Conservation (phyloP, 2,797 vertebrate genomes). For the Chromobotia macracanthus region DNA sequence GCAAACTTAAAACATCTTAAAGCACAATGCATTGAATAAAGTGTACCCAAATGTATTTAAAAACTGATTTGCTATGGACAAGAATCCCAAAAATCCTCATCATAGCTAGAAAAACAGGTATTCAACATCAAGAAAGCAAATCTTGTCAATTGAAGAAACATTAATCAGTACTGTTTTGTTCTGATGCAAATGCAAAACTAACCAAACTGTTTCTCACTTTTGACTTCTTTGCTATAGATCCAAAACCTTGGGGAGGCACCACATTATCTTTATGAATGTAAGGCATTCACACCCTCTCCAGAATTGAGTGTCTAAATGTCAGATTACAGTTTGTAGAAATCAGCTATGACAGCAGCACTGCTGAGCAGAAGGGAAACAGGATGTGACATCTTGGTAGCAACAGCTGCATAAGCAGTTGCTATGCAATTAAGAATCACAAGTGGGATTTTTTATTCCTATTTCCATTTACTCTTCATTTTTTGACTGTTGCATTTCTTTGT, state of each 20-base stretch:
- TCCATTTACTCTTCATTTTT: neutral
- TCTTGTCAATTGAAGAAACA: no score
- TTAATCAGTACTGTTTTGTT: no score
- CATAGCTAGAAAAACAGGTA: no score
- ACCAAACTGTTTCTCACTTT: neutral
- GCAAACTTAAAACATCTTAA: no score
- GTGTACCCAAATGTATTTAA: no score
- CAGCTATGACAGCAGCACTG: neutral
- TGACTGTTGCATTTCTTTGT: slow-evolving; percentile 2
- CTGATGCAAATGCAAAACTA: neutral
- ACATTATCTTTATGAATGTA: neutral
- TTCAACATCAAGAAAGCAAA: no score
- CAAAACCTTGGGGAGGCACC: neutral
- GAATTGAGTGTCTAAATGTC: slow-evolving; percentile 25
- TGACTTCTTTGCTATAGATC: neutral
- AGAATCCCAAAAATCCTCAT: no score
- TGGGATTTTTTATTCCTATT: neutral
- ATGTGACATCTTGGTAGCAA: slow-evolving; percentile 31
- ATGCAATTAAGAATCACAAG: slow-evolving; percentile 20
- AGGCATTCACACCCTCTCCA: slow-evolving; percentile 8
- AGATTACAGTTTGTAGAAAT: slow-evolving; percentile 12
- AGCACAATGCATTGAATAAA: no score
- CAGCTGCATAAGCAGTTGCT: slow-evolving; percentile 19
- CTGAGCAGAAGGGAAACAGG: slow-evolving; percentile 26
- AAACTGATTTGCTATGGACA: no score